Percentiles rank a stretch among this genome's conserved stretches.
Conservation (phyloP, 2,797 vertebrate genomes). For the Simalia tracyae region DNA sequence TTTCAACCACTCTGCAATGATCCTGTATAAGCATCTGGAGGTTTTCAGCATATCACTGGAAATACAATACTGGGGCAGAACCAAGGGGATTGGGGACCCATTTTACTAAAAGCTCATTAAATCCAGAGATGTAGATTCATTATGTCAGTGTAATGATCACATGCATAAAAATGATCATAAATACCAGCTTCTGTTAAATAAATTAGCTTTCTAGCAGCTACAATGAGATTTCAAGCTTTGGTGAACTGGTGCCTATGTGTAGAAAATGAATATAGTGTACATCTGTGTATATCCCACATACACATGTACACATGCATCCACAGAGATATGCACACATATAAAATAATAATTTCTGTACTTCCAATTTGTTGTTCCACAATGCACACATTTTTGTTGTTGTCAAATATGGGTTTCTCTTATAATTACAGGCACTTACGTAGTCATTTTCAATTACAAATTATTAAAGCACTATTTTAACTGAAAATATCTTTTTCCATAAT, state of each 20-base stretch:
- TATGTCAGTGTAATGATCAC: neutral
- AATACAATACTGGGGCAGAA: neutral
- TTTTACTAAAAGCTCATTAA: neutral
- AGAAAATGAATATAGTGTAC: neutral
- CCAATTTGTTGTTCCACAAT: neutral
- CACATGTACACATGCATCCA: neutral
- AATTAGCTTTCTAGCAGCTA: neutral
- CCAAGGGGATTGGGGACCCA: neutral
- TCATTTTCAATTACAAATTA: constrained; percentile 12
- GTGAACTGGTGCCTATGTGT: neutral
- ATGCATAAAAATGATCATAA: neutral
- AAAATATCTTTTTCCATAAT: constrained; percentile 12
- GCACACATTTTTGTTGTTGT: neutral
- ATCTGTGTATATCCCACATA: neutral
- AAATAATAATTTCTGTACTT: neutral
- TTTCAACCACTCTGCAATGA: neutral
- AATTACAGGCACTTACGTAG: neutral
- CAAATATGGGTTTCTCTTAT: neutral
- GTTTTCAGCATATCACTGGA: neutral
- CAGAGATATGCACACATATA: neutral
- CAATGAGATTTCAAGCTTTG: neutral
- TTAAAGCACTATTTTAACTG: neutral
- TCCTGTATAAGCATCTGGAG: neutral
- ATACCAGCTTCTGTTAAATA: neutral
- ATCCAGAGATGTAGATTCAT: neutral